Base-by-base conservation (phyloP, 2,113 vertebrate species). In the Cathartes aura region DNA sequence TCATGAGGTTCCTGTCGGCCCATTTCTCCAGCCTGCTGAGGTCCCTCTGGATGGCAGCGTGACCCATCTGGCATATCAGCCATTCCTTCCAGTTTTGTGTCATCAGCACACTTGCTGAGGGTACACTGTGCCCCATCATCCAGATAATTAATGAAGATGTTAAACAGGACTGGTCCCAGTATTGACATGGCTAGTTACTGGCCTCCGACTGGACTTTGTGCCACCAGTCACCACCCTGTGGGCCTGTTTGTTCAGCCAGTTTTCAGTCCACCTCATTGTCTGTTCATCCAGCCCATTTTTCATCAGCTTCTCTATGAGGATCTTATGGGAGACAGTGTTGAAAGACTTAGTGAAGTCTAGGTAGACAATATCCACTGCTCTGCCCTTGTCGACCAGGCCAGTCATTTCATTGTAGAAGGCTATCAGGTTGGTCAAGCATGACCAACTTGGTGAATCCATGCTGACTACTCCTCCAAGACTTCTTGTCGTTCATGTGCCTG, bases 1-100 rank as follows among this genome's bases (percentile, higher is more conserved):
- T 53, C 0, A 0, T 21, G n/a, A 70, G 26, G 12, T 45, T 78
- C 5, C 21, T 60, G 4, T 52, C 2, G 2, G 34, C 8, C 9
- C 11, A 1, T 27, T 93, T 86, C 24, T 73, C 24, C 24, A 42
- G 19, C 22, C 19, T 71, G 56, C 32, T 24, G 55, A 62, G 34
- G 27, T 92, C 23, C 15, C 5, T 73, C 13, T 73, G 82, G 34
- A 55, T 45, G 36, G 24, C 47, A 68, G 32, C 23, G 2, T 17
- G 45, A 66, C 10, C 10, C 10, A 4, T 47, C 12, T 81, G 32
- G 29, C 8, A 2, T 47, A 21, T n/a, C 11, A 76, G 48, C 32
- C 5, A 12, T 50, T 96, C 17, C 10, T 84, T 30, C 20, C 22
- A 63, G 17, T 17, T 64, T 38, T 42, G 27, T 45, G 26, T 67